Evolutionary conservation across 1,140 invertebrate species (phyloP).

Genomic region (Drosophila erecta): DNA sequence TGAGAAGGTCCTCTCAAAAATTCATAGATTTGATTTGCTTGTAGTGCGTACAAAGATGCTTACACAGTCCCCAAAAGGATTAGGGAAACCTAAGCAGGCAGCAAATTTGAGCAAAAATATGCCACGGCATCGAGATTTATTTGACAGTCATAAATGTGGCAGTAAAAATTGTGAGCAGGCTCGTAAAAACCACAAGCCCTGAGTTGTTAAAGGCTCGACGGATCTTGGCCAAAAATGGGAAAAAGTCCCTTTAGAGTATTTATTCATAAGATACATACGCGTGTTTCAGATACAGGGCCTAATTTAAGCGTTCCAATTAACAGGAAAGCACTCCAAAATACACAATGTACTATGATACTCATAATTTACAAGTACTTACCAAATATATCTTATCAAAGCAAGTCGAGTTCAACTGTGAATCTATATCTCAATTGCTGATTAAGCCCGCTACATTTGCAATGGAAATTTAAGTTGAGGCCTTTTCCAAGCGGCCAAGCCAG

Average conservation of each 20-base stretch:
- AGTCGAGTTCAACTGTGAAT: neutral
- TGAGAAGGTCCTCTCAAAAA: conserved; percentile 45
- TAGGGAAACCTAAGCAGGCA: conserved; percentile 26
- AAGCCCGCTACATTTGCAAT: conserved; percentile 50
- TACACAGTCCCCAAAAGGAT: conserved; percentile 60
- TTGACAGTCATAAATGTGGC: conserved; percentile 51
- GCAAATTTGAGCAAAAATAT: conserved; percentile 17
- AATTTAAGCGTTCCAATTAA: too few relatives aligned
- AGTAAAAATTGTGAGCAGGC: conserved; percentile 34
- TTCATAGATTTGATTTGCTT: conserved; percentile 72
- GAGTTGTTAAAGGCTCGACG: conserved; percentile 14
- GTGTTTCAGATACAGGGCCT: too few relatives aligned
- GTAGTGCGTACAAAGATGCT: conserved; percentile 46
- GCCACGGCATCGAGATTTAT: conserved; percentile 32
- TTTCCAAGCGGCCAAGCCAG: neutral
- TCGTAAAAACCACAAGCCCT: conserved; percentile 19
- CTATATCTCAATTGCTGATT: conserved; percentile 50
- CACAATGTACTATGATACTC: too few relatives aligned
- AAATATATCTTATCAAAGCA: too few relatives aligned
- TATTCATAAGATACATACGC: too few relatives aligned
- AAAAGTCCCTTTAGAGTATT: neutral
- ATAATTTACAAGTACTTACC: too few relatives aligned
- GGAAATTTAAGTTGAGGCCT: conserved; percentile 34
- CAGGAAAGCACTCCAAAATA: too few relatives aligned
- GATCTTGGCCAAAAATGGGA: neutral